These are phyloP conservation scores for Tholera decimalis DNA, from an alignment of 2,888 invertebrate genomes.

Conservation along the genomic window DNA sequence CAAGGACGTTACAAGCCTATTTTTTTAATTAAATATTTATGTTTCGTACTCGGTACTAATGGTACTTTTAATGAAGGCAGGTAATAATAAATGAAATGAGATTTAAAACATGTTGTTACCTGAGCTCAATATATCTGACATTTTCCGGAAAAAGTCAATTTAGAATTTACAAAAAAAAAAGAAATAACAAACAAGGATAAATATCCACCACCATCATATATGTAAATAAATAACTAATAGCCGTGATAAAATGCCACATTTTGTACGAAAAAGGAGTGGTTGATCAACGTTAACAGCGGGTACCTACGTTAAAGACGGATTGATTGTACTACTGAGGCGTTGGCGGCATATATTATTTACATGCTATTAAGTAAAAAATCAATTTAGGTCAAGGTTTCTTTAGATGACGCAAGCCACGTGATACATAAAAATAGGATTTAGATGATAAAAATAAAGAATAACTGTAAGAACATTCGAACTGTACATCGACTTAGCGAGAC, in stretches of 20 bases:
- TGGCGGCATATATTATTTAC: constrained; percentile 80
- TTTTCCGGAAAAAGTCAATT: background rate
- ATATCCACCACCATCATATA: background rate
- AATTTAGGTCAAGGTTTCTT: constrained; percentile 83
- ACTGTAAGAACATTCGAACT: background rate
- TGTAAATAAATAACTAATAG: constrained; percentile 20
- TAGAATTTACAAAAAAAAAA: background rate
- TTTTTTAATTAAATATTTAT: constrained; percentile 19
- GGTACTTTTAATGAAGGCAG: background rate
- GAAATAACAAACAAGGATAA: constrained; percentile 16
- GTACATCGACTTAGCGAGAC: background rate
- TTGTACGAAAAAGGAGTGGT: constrained; percentile 41
- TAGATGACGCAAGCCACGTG: constrained; percentile 62
- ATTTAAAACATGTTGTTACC: constrained; percentile 7
- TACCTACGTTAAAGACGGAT: constrained; percentile 47
- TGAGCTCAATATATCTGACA: background rate
- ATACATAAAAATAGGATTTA: constrained; percentile 33
- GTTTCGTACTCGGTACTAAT: constrained; percentile 1
- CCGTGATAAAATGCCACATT: constrained; percentile 4
- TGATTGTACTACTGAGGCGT: constrained; percentile 72
- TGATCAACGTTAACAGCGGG: constrained; percentile 26
- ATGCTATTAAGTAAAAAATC: constrained; percentile 76
- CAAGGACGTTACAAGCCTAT: constrained; percentile 31
- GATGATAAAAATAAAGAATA: background rate
- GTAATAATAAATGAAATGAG: background rate